Base-by-base conservation (phyloP, 1,140 invertebrate genomes). In the Pissodes strobi region DNA sequence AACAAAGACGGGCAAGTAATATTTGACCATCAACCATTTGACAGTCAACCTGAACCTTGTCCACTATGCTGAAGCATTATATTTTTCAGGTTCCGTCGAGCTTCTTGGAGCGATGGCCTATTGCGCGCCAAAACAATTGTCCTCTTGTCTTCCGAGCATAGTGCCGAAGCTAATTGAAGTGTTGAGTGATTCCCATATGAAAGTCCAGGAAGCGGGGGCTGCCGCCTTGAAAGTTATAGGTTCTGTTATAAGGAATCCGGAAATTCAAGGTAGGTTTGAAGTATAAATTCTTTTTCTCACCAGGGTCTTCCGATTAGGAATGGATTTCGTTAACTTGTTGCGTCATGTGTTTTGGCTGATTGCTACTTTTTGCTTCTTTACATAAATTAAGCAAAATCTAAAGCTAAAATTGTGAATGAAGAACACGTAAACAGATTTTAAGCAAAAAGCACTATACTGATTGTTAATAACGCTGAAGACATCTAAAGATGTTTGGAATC, bases 131-230 rank as follows among this genome's bases (percentile, higher is more conserved):
- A 98, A 98, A 79, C 97, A 99, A 79, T 81, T 99, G 38, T 98
- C 95, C 21, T 97, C 95, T 2, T 99, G 96, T 78, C 82, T 99
- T 49, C 98, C 98, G 0, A 95, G 88, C 74, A 98, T 99, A 77
- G 97, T 99, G 19, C 98, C 97, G n/a, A 96, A 97, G 73, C 81
- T 99, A 10, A 98, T 98, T 51, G 95, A 98, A 82, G 93, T 99
- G 13, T 81, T 99, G 5, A 94, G 94, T 62, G 97, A 99, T 81
- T 99, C 97, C 0, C 97, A 99, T 74, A 90, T 91, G 58, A 96
- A 97, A 82, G 97, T 99, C n/a, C 95, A 98, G 82, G 92, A 94
- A 76, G 93, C 96, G 13, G 95, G 95, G 12, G 93, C 92, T 3
- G 92, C 96, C 78, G 97, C 97, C 46, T 82, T 99, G 1, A 90